Evolutionary conservation across 2,888 invertebrate species (phyloP).

Genomic region (Amiota minor): DNA sequence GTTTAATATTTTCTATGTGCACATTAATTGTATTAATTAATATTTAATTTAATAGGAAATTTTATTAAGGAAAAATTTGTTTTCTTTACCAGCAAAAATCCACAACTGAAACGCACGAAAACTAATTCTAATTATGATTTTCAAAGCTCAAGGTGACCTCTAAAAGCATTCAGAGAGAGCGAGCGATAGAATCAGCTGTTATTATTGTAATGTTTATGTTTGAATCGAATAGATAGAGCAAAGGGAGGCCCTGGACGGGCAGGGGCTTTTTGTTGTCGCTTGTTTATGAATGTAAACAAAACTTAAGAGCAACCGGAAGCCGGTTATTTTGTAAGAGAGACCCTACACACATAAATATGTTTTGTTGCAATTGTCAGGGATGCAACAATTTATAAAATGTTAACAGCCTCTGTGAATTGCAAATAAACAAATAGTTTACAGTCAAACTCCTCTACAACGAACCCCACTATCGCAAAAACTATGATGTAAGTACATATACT

Average conservation of each 20-base stretch:
- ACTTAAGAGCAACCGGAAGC: neutral
- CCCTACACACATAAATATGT: too few relatives aligned
- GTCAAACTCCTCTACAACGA: too few relatives aligned
- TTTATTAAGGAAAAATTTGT: neutral
- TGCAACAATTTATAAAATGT: too few relatives aligned
- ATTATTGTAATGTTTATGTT: slow-evolving; percentile 4
- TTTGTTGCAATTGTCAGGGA: too few relatives aligned
- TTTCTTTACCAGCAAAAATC: slow-evolving; percentile 54
- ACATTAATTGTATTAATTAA: slow-evolving; percentile 8
- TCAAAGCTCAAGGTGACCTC: slow-evolving; percentile 64
- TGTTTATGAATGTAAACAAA: too few relatives aligned
- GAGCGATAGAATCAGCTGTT: slow-evolving; percentile 32
- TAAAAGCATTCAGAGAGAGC: slow-evolving; percentile 47
- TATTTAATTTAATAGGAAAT: neutral
- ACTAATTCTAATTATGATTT: slow-evolving; percentile 12
- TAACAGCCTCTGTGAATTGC: too few relatives aligned
- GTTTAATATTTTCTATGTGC: neutral
- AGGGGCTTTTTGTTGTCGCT: neutral
- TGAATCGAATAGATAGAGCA: neutral
- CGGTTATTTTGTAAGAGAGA: neutral
- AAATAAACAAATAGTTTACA: too few relatives aligned
- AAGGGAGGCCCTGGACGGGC: neutral
- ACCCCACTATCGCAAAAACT: too few relatives aligned
- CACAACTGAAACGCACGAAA: slow-evolving; percentile 40
- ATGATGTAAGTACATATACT: too few relatives aligned